Evolutionary conservation across 2,888 invertebrate genomes (phyloP), one percentile per base, ranked within the genome.

Genomic region (Odontothrips loti): DNA sequence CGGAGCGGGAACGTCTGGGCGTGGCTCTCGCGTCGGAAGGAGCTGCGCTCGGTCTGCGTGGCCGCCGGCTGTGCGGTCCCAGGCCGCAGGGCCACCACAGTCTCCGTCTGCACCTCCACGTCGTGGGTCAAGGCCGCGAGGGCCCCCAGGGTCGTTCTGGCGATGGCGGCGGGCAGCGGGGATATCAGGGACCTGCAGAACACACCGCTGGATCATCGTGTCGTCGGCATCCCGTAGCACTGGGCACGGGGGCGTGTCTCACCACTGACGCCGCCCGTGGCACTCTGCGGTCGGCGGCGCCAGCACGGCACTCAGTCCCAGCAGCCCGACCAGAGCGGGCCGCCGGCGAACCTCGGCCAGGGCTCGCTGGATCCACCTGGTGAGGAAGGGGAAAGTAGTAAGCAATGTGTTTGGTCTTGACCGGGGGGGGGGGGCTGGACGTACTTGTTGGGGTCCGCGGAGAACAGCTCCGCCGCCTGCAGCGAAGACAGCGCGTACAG

Each of bases 401-500:
- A 68, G 68, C n/a, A 63, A 17, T 9, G n/a, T 1, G 1, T n/a
- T 9, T 6, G 8, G n/a, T 6, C n/a, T 68, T 68, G 9, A 10
- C 23, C 63, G 11, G 9, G n/a, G 10, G 3, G 2, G 6, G n/a
- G n/a, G n/a, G 63, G 6, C 58, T 4, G 6, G 58, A 75, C 68
- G n/a, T 27, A 75, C 68, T 23, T 27, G 68, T 75, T 27, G 68
- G 68, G 68, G 68, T 75, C 27, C 23, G 68, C 27, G 68, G 23
- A 23, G 68, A 75, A 75, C 11, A 75, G 68, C 10, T 75, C 23
- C 68, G 68, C 68, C 6, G 68, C 68, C 23, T 27, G 27, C 68
- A 75, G 27, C 68, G 68, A 75, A 27, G 68, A 75, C 27, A 75
- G 68, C 27, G 68, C 68, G 68, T 75, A 75, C 23, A 75, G 68